Percentiles rank a stretch among this genome's conserved stretches.
Conservation (phyloP, 2,797 vertebrate species). For the Bryconaethiops microstoma region DNA sequence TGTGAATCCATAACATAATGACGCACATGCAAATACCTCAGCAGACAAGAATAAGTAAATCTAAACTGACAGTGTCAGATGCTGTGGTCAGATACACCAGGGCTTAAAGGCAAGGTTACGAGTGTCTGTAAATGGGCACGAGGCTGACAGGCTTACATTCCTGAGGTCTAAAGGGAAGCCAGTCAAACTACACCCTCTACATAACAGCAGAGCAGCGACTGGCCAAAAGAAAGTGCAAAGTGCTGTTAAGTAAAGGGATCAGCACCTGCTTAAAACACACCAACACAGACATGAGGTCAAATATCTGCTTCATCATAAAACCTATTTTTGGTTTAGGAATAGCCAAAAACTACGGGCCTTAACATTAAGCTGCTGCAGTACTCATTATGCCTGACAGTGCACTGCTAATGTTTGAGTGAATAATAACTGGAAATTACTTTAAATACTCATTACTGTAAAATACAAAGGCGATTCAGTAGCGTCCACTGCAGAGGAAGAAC, state of each 20-base stretch:
- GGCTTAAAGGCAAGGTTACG: background rate
- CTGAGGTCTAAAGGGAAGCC: constrained; percentile 23
- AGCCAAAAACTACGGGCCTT: background rate
- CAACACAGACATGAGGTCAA: background rate
- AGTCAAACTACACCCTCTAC: background rate
- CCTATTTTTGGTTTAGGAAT: background rate
- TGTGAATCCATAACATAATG: no score
- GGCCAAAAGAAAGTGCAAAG: background rate
- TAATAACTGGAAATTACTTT: no score
- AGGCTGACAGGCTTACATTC: constrained; percentile 20
- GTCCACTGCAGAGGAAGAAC: background rate
- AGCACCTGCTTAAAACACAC: background rate
- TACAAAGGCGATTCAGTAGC: background rate
- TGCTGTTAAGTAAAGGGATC: background rate
- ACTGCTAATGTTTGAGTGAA: background rate
- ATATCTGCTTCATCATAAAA: background rate
- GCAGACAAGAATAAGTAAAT: background rate
- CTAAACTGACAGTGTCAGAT: constrained; percentile 2
- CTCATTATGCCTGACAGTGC: background rate
- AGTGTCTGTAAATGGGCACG: background rate
- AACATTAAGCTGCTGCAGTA: background rate
- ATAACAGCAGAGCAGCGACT: background rate
- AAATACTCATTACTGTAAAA: background rate
- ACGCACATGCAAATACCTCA: no score
- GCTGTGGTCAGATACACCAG: background rate